Base-by-base conservation (phyloP, 2,888 invertebrate species). In the Drosophila borborema region DNA sequence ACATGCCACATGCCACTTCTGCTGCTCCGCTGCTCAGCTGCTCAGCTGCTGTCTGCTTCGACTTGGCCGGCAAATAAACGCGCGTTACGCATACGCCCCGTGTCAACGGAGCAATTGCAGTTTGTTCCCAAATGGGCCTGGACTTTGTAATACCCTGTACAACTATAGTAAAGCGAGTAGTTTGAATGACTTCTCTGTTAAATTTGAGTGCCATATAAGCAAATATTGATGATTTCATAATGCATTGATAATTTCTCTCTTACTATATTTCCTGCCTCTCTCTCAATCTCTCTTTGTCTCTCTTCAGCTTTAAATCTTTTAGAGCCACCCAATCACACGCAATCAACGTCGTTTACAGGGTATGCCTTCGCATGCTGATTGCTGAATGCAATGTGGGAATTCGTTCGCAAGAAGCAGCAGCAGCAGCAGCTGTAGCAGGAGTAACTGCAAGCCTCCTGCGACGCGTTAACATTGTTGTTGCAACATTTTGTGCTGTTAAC, bases 381-480 rank as follows among this genome's bases (percentile, higher is more conserved):
- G 72, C 51, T 56, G 38, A 59, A 66, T 49, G 77, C 40, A 28
- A 12, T n/a, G 45, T 20, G 45, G 20, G 45, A n/a, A 49, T 31
- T 31, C n/a, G 16, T n/a, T 7, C 8, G 63, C 5, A 54, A 40
- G 14, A n/a, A 23, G 23, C 23, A 46, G 23, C 16, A 16, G 23
- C 16, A 16, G 16, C 16, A 2, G 16, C 38, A 28, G 28, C 28
- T 28, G 28, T 28, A 20, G n/a, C 8, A 43, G 18, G 3, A 43
- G 31, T 14, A 34, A 7, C 6, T 10, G n/a, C 16, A 2, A 2
- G 28, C 6, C 28, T 28, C 28, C 28, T 28, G 28, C 64, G 55
- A 45, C 48, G 65, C 63, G 63, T 65, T 60, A 53, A 73, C 78
- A 63, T 77, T 77, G 78, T 73, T 16, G 16, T 61, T 64, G 72